Evolutionary conservation across 2,888 invertebrate genomes (phyloP).

Genomic region (Holacanthella duospinosa): DNA sequence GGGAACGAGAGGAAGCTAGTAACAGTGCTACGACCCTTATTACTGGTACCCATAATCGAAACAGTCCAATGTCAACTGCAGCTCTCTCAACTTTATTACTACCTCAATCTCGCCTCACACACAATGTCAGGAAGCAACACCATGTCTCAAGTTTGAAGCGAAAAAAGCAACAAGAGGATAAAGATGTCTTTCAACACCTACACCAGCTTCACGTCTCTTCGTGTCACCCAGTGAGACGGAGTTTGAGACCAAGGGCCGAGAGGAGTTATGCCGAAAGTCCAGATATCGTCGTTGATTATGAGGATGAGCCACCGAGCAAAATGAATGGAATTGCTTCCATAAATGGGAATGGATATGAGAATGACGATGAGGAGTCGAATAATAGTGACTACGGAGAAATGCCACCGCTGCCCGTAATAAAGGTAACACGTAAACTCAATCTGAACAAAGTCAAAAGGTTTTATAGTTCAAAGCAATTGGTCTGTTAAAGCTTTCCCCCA

Average conservation of each 20-base stretch:
- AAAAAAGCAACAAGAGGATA: constrained; percentile 33
- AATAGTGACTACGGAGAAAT: constrained; percentile 51
- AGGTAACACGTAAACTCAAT: constrained; percentile 40
- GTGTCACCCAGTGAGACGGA: constrained; percentile 47
- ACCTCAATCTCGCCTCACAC: constrained; percentile 7
- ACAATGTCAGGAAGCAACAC: constrained; percentile 9
- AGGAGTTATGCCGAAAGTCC: constrained; percentile 78
- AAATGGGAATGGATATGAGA: constrained; percentile 46
- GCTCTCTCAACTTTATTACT: background rate
- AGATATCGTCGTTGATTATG: constrained; percentile 47
- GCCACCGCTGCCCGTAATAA: constrained; percentile 61
- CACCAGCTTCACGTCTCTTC: constrained; percentile 5
- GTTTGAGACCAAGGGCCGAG: constrained; percentile 70
- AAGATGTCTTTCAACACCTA: constrained; percentile 10
- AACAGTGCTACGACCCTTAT: background rate
- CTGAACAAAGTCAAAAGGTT: background rate
- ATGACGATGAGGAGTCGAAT: constrained; percentile 48
- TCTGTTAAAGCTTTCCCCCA: background rate
- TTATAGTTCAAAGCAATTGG: background rate
- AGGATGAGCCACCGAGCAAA: constrained; percentile 47
- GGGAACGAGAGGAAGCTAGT: constrained; percentile 29
- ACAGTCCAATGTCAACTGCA: background rate
- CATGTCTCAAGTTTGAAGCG: constrained; percentile 26
- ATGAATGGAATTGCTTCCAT: constrained; percentile 42
- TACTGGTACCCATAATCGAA: background rate